Percentiles rank a stretch among this genome's conserved stretches.
Conservation (phyloP, 2,888 invertebrate species). For the Drosophila acutilabella region DNA sequence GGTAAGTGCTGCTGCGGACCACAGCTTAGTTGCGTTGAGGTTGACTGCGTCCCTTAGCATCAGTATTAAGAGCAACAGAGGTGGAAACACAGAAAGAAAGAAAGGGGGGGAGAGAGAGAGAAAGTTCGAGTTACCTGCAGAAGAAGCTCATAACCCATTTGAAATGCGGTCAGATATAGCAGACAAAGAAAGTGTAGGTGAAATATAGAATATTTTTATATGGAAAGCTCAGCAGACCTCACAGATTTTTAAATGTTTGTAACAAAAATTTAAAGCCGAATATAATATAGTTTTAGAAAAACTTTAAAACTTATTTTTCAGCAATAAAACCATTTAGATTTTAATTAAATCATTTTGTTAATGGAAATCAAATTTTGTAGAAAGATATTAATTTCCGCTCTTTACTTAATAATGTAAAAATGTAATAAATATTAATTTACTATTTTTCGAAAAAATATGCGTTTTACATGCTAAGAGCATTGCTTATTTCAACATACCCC, state of each 20-base stretch:
- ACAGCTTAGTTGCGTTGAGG: slow-evolving; percentile 79
- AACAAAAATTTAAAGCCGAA: too few relatives aligned
- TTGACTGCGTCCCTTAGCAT: slow-evolving; percentile 58
- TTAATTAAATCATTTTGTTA: too few relatives aligned
- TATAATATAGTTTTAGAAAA: too few relatives aligned
- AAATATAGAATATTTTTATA: background rate
- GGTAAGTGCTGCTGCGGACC: slow-evolving; percentile 78
- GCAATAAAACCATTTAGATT: too few relatives aligned
- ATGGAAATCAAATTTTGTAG: too few relatives aligned
- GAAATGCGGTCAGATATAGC: slow-evolving; percentile 39
- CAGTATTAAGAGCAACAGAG: slow-evolving; percentile 23
- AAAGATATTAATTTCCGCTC: too few relatives aligned
- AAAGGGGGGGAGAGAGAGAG: background rate
- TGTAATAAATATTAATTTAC: too few relatives aligned
- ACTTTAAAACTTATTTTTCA: too few relatives aligned
- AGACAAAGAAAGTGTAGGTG: slow-evolving; percentile 44
- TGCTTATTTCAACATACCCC: background rate
- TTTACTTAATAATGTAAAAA: too few relatives aligned
- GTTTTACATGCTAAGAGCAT: background rate
- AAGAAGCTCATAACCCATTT: slow-evolving; percentile 46
- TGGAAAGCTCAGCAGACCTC: background rate
- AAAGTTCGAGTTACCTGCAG: slow-evolving; percentile 31
- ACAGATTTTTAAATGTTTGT: too few relatives aligned
- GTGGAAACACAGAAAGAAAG: background rate
- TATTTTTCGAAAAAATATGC: too few relatives aligned